phyloP scores from a whole-genome alignment of 2,113 vertebrate species.

The Myiagra hebetior region DNA sequence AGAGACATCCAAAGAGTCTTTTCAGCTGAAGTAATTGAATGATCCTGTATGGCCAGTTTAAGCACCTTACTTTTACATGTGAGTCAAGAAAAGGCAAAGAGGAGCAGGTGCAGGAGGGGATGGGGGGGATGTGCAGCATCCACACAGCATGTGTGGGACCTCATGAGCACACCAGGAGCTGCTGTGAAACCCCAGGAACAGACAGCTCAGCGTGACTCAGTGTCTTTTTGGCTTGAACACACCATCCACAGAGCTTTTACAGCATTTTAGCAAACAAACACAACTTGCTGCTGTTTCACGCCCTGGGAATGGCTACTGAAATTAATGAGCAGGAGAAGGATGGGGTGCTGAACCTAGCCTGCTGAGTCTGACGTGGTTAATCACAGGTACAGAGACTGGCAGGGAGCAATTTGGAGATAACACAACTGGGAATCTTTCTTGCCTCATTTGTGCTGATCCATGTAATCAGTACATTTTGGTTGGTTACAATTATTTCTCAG shows the following conservation, averaged over 20 bases:
- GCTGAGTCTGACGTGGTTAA: background rate
- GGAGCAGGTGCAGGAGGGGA: background rate
- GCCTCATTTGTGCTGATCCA: slow-evolving; percentile 23
- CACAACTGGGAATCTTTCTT: background rate
- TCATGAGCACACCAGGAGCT: accelerated
- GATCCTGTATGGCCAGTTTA: background rate
- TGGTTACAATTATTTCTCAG: background rate
- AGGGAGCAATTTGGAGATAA: slow-evolving; percentile 53
- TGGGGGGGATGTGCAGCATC: accelerated
- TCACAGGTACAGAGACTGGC: background rate
- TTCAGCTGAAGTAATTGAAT: background rate
- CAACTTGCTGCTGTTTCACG: background rate
- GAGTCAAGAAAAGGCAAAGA: background rate
- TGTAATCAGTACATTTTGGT: slow-evolving; percentile 19
- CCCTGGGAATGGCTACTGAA: background rate
- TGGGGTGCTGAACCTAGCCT: background rate
- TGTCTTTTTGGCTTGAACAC: background rate
- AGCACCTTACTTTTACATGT: background rate
- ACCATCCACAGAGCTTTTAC: background rate
- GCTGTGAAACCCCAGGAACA: background rate
- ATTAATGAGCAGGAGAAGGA: background rate
- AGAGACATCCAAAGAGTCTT: background rate
- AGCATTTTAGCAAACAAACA: background rate
- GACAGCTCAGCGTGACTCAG: background rate
- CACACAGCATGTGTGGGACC: accelerated